Evolutionary conservation across 2,797 vertebrate species (phyloP), one percentile per base, ranked within the genome.

Genomic region (Microchirus variegatus): DNA sequence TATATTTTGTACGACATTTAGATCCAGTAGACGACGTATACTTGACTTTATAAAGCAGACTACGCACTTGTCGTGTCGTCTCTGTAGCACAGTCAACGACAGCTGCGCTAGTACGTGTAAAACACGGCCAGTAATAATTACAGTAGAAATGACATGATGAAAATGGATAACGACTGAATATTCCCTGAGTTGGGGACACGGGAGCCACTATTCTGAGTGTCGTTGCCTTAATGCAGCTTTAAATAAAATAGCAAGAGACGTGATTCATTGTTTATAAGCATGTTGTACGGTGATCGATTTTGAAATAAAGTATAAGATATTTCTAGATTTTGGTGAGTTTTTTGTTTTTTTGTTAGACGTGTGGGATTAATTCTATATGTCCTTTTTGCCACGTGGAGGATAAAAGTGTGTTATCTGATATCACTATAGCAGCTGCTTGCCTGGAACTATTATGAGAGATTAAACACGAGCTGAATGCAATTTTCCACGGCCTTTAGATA

Each of bases 231-330:
- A 19, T 3, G n/a, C 43, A 41, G 62, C 49, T 63, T 78, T 37
- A 66, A 67, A 63, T 56, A 42, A 67, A 60, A 42, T 40, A 53
- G 37, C 37, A 31, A 16, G 15, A 37, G 2, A 47, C 36, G 42
- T 40, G 1, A 55, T 15, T 2, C 4, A 3, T 56, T 67, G 19
- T 78, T 37, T 65, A 47, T 77, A 43, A 54, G 73, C 68, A 18
- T 59, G 31, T 51, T 73, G 64, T 62, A 31, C 55, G 16, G 2
- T 66, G 42, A 67, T 67, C 10, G 0, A 42, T 74, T 80, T 77
- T 77, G 8, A 63, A 88, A 82, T 79, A 73, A 81, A 87, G 40
- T 45, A n/a, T 4, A 52, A 18, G 18, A 0, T 46, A 41, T 83
- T 78, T 78, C 1, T 70, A 75, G 5, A 50, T 1, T 8, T 12